Evolutionary conservation across 2,113 vertebrate species (phyloP), one percentile per base, ranked within the genome.

Genomic region (Nicator chloris): DNA sequence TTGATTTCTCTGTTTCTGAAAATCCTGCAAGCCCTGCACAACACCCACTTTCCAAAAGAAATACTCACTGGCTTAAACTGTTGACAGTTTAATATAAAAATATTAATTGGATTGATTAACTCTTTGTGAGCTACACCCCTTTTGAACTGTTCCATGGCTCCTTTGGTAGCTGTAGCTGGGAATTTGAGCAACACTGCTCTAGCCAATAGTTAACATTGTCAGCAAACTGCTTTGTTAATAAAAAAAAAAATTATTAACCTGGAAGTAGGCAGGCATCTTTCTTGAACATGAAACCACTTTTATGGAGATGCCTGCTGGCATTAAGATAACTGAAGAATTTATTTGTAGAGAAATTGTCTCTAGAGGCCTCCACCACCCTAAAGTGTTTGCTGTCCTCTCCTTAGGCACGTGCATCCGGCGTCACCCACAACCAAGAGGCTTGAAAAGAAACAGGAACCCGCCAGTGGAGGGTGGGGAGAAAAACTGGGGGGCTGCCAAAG

Each of bases 331-430:
- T 0, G 0, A 56, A 56, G 35, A 44, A 49, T 93, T 93, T 92
- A 51, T 75, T 53, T 85, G 49, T 37, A 57, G 45, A 13, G 21
- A 68, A 78, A 51, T 44, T 31, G 56, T 95, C 90, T 86, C 82
- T 88, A 88, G 72, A 70, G 88, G 64, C 94, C 54, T 77, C 86
- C 68, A 86, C 59, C 40, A 44, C 51, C 39, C 51, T 44, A 3
- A 77, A 88, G 26, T 6, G 24, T 86, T 90, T 65, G n/a, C 57
- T 73, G 45, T 90, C 49, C 54, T 57, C 53, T 78, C 53, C 13
- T 64, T 7, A 15, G 30, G 11, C 54, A 50, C 8, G 1, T 33
- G 80, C 33, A 59, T 83, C 53, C 2, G 7, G 76, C 0, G 0
- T 63, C 64, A 59, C 64, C 71, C 76, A 50, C 59, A 93, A 31